Evolutionary conservation across 2,797 vertebrate species (phyloP), one percentile per base, ranked within the genome.

Genomic region (Taenioides sp.): DNA sequence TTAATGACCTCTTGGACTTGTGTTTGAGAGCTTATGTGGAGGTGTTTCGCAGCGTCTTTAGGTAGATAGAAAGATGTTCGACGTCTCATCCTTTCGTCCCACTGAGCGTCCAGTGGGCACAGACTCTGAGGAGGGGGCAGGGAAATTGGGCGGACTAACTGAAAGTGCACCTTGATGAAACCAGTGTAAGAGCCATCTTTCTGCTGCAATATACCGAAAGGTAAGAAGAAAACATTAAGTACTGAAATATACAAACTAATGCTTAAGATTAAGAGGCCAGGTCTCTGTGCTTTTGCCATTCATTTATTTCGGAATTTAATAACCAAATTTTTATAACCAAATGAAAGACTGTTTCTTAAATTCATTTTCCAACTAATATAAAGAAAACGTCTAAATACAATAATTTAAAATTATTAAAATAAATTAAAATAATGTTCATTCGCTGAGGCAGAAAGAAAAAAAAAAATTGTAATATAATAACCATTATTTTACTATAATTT

Each of bases 51-150:
- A 0, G 96, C 90, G 5, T 97, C 97, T 86, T 95, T 96, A n/a
- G 98, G 98, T 83, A 99, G 94, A 90, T 98, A 99, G 91, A 99
- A 99, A 67, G 97, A 98, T 0, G 97, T 98, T 54, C 96, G 95
- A 5, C 95, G 94, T 69, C 84, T 95, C 86, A 94, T 86, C 0
- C 58, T 82, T 27, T 82, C 82, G 6, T 68, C 75, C 55, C 79
- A 89, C 43, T 92, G 88, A 0, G 88, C 86, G 0, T 91, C 87
- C 0, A 90, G 72, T 1, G 88, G 73, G 11, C 93, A 77, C 1
- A 84, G 81, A 73, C 93, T 94, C 81, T 92, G 95, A 76, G 91
- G 87, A 23, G 94, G 92, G 67, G 95, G 97, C 37, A 99, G 94
- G 0, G 97, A 96, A 74, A 99, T 93, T 0, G 98, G 98, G 0